Evolutionary conservation across 2,888 invertebrate species (phyloP).

Genomic region (Cheilosia soror): DNA sequence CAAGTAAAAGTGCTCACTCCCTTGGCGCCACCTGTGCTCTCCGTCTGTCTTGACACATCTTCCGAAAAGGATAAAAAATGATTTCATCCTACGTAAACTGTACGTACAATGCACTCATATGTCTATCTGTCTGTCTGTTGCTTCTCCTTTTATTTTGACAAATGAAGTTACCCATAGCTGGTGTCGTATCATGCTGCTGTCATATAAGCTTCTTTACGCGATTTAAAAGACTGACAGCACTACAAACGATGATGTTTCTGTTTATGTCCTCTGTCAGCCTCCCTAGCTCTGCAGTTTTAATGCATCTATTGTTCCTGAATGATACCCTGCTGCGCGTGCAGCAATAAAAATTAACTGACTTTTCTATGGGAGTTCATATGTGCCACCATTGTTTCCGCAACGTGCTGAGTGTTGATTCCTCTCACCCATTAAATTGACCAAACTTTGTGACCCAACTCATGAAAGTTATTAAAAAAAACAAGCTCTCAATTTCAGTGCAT

Average conservation of each 20-base stretch:
- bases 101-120: slow-evolving; percentile 47
- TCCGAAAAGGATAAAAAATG: slow-evolving; percentile 56
- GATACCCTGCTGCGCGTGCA: slow-evolving; percentile 12
- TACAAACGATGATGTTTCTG: slow-evolving; percentile 44
- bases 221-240: slow-evolving; percentile 34
- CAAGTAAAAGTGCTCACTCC: slow-evolving; percentile 37
- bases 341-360: slow-evolving; percentile 59
- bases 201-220: slow-evolving; percentile 31
- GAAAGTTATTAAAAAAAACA: slow-evolving; percentile 41
- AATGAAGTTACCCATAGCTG: slow-evolving; percentile 56
- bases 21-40: slow-evolving; percentile 40
- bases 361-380: slow-evolving; percentile 37
- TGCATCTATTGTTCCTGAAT: slow-evolving; percentile 47
- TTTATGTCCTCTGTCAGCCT: slow-evolving; percentile 25
- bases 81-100: slow-evolving; percentile 20
- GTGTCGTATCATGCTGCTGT: slow-evolving; percentile 41
- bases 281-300: neutral
- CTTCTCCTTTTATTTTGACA: slow-evolving; percentile 68
- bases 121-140: slow-evolving; percentile 59
- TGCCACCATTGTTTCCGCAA: neutral
- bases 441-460: slow-evolving; percentile 48
- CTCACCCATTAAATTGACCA: slow-evolving; percentile 18
- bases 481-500: slow-evolving; percentile 33
- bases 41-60: slow-evolving; percentile 37
- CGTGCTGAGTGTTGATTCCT: slow-evolving; percentile 14